Percentiles rank a stretch among this genome's conserved stretches.
Conservation (phyloP, 1,140 invertebrate genomes). For the Lutraria rhynchaena region DNA sequence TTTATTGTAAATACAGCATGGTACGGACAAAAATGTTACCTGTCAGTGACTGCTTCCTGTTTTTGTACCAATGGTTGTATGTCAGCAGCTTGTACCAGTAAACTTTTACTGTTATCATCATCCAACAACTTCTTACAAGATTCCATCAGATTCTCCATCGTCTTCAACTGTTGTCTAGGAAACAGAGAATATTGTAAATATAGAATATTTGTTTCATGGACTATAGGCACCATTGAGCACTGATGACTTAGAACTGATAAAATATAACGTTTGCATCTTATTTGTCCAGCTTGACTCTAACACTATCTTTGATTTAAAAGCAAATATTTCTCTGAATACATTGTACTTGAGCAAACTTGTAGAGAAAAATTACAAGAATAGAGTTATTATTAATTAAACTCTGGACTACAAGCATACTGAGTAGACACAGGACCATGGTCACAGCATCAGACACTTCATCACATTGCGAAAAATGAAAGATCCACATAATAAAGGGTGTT, state of each 20-base stretch:
- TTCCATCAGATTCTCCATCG: constrained; percentile 64
- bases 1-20: too few relatives aligned
- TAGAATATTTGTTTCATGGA: not conserved
- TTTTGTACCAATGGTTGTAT: constrained; percentile 65
- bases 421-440: too few relatives aligned
- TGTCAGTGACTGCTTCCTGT: constrained; percentile 63
- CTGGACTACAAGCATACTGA: too few relatives aligned
- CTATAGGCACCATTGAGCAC: not conserved
- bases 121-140: constrained; percentile 68
- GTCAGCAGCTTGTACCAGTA: constrained; percentile 68
- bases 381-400: too few relatives aligned
- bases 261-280: not conserved
- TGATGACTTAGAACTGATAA: not conserved
- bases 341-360: too few relatives aligned
- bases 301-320: too few relatives aligned
- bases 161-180: constrained; percentile 59
- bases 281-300: too few relatives aligned
- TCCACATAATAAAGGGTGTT: too few relatives aligned
- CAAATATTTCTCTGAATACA: too few relatives aligned
- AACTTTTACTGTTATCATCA: constrained; percentile 61
- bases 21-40: constrained; percentile 59
- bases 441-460: too few relatives aligned
- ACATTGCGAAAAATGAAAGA: too few relatives aligned
- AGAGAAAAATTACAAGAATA: too few relatives aligned
- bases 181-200: not conserved